Percentiles rank a stretch among this genome's conserved stretches.
These are phyloP conservation scores for Catalaphyllia jardinei DNA, from an alignment of 64 coral and sea anemone genomes.

Conservation along the genomic window DNA sequence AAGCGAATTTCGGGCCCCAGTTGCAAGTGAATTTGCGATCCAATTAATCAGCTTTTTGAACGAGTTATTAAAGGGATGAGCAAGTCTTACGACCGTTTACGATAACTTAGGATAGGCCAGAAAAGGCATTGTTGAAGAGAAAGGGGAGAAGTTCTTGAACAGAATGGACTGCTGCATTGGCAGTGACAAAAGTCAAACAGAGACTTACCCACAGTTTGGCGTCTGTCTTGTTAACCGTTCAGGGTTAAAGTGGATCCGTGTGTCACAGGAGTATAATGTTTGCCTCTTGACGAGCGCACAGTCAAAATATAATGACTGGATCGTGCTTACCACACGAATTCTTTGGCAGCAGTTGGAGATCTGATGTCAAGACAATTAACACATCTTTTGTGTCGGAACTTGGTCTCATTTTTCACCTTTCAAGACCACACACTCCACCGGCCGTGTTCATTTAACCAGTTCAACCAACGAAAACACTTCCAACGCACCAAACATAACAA, in stretches of 20 bases:
- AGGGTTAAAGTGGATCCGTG: not conserved
- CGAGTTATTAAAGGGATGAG: too few relatives aligned
- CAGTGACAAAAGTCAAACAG: not conserved
- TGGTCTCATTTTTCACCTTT: constrained; percentile 25
- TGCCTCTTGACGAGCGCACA: not conserved
- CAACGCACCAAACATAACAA: constrained; percentile 2
- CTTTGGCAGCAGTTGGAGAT: constrained; percentile 35
- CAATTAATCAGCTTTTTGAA: too few relatives aligned
- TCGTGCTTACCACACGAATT: constrained; percentile 5
- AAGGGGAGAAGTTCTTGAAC: not conserved
- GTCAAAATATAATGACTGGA: constrained; percentile 17
- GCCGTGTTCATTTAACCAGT: constrained; percentile 2
- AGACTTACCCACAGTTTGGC: not conserved
- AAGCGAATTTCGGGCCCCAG: too few relatives aligned
- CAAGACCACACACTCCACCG: constrained; percentile 37
- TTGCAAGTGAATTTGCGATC: too few relatives aligned
- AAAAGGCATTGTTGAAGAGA: not conserved
- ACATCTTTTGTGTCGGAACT: constrained; percentile 40
- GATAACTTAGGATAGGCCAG: not conserved
- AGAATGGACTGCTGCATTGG: not conserved
- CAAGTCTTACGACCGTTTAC: too few relatives aligned
- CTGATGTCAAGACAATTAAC: constrained; percentile 36
- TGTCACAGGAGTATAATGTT: not conserved
- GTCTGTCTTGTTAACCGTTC: not conserved
- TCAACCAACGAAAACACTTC: not conserved